phyloP scores from a whole-genome alignment of 2,888 invertebrate genomes.

The Dasypogon diadema region DNA sequence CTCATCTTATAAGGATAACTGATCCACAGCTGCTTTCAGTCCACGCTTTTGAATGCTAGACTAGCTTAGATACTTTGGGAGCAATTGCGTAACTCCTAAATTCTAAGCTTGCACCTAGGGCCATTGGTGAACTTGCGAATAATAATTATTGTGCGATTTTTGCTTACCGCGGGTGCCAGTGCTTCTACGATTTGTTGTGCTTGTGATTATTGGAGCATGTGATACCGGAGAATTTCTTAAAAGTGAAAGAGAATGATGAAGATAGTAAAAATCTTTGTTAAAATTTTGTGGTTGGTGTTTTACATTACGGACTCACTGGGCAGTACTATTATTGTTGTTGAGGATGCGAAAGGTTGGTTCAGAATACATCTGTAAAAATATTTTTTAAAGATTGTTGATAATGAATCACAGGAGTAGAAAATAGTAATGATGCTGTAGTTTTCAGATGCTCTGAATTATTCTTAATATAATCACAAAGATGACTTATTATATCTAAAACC shows the following conservation, averaged over 20 bases:
- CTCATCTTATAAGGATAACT: constrained; percentile 33
- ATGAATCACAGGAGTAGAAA: no score
- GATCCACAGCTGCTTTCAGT: neutral
- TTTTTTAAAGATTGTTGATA: no score
- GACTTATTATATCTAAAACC: no score
- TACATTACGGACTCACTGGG: constrained; percentile 60
- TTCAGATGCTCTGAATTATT: no score
- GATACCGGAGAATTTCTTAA: constrained; percentile 10
- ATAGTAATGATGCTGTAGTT: no score
- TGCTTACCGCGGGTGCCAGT: constrained; percentile 4
- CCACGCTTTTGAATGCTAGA: constrained; percentile 12
- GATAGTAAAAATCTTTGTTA: constrained; percentile 18
- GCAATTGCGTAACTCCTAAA: constrained; percentile 25
- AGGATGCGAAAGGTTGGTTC: constrained; percentile 68
- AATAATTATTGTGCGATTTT: neutral
- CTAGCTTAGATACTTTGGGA: neutral
- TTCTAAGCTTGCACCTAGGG: constrained; percentile 13
- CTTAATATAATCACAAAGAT: no score
- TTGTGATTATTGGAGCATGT: constrained; percentile 44
- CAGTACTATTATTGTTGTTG: constrained; percentile 68
- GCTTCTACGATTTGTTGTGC: constrained; percentile 6
- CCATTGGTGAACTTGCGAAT: constrained; percentile 44
- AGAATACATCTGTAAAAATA: neutral
- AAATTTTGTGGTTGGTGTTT: constrained; percentile 15
- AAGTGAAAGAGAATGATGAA: constrained; percentile 20